Base-by-base conservation (phyloP, 2,797 vertebrate genomes). In the Schizothorax lantsangensis region DNA sequence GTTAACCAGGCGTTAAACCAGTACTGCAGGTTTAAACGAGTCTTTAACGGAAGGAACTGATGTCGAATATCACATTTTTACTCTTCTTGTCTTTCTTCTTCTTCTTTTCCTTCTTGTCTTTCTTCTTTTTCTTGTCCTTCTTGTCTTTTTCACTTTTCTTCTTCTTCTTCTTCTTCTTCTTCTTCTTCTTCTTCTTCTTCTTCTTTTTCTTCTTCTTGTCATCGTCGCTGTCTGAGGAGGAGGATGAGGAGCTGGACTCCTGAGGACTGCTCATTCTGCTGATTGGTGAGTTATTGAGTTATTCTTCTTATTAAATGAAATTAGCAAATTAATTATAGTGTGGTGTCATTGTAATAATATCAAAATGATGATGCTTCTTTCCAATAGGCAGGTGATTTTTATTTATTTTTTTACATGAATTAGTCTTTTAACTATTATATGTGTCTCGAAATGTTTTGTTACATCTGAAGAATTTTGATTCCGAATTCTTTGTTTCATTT, bases 81-180 rank as follows among this genome's bases (percentile, higher is more conserved):
- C 3, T 83, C 64, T 71, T 79, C 30, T 83, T 72, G 21, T 4
- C 10, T 45, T 45, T 45, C 43, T 6, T 83, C 26, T 33, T 85
- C 8, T 59, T 43, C 23, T 62, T 43, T 17, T 75, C 30, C 36
- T 84, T 78, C 33, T 83, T 66, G 23, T 81, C 49, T 36, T 88
- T 78, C 36, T 84, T 78, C 17, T 19, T 45, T 19, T 59, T 62
- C 38, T 64, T 64, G 33, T 75, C 47, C 26, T 84, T 79, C 36
- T 59, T n/a, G 57, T n/a, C 57, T n/a, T 59, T 26, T 26, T 26
- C n/a, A 62, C 57, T 26, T 12, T 36, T 84, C 17, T 71, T 84
- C 66, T 86, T 87, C 54, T 72, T 77, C 26, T 79, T 85, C n/a
- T 59, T n/a, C n/a, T n/a, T n/a, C n/a, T n/a, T n/a, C n/a, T n/a